phyloP scores from a whole-genome alignment of 1,140 invertebrate species.

The Gonatopus flavifemur region DNA sequence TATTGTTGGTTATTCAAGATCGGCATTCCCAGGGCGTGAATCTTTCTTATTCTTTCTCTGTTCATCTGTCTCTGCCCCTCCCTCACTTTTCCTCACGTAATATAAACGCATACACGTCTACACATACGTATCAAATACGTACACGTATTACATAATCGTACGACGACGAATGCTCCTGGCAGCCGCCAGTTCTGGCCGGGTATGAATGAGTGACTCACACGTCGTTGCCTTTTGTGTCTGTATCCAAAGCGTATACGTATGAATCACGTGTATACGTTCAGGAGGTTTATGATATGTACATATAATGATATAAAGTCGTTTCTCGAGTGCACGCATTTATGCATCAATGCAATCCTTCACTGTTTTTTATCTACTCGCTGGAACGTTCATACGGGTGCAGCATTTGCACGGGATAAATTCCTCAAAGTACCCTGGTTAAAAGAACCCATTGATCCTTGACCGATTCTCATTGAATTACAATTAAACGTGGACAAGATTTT shows the following conservation, averaged over 20 bases:
- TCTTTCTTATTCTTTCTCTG: constrained; percentile 7
- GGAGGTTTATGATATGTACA: too few species aligned
- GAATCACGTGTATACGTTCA: constrained; percentile 8
- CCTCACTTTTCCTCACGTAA: constrained; percentile 7
- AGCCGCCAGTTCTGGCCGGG: constrained; percentile 16
- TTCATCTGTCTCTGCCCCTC: constrained; percentile 2
- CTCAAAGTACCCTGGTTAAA: too few species aligned
- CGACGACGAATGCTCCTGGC: constrained; percentile 25
- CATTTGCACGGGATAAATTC: too few species aligned
- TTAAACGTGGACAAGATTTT: too few species aligned
- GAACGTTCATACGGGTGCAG: too few species aligned
- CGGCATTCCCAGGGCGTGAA: constrained; percentile 15
- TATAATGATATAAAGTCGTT: too few species aligned
- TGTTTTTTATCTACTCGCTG: too few species aligned
- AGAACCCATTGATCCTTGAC: too few species aligned
- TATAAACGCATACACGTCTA: constrained; percentile 17
- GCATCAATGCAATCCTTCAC: too few species aligned
- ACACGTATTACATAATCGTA: constrained; percentile 26
- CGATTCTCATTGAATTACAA: too few species aligned
- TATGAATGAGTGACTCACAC: constrained; percentile 41
- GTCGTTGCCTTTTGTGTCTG: background rate
- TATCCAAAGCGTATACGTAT: background rate
- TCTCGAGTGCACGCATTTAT: too few species aligned
- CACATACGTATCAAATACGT: too few species aligned
- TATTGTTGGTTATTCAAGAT: constrained; percentile 32